phyloP scores from a whole-genome alignment of 2,797 vertebrate species.

The Sebastes iracundus region DNA sequence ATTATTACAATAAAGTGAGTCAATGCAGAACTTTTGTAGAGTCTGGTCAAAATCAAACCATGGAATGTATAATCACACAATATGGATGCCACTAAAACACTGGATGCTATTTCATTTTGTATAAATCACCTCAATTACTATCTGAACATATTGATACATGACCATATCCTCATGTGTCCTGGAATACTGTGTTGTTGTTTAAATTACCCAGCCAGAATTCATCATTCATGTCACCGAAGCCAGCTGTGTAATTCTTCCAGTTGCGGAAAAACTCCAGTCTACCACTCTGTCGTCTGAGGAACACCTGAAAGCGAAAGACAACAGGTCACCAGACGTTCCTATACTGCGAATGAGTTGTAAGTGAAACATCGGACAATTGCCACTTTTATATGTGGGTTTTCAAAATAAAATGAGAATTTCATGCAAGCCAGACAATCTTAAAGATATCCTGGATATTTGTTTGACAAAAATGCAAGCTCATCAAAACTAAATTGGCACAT shows the following conservation, averaged over 20 bases:
- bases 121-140: neutral
- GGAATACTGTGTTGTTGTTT: neutral
- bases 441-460: neutral
- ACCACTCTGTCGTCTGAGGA: constrained; percentile 92
- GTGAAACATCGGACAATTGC: neutral
- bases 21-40: neutral
- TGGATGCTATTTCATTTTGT: neutral
- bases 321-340: neutral
- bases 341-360: neutral
- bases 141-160: neutral
- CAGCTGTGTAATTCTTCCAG: constrained; percentile 93
- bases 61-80: neutral
- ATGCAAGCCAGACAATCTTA: neutral
- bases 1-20: neutral
- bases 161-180: neutral
- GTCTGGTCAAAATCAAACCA: neutral
- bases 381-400: neutral
- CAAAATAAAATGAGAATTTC: neutral
- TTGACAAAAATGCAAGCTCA: neutral
- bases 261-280: constrained; percentile 93
- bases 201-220: constrained; percentile 95
- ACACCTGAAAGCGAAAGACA: constrained; percentile 81
- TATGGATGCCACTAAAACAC: neutral
- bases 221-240: constrained; percentile 91
- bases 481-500: no score